Percentiles rank a stretch among this genome's conserved stretches.
These are phyloP conservation scores for Eupithecia dodoneata DNA, from an alignment of 2,888 invertebrate genomes.

Conservation along the genomic window DNA sequence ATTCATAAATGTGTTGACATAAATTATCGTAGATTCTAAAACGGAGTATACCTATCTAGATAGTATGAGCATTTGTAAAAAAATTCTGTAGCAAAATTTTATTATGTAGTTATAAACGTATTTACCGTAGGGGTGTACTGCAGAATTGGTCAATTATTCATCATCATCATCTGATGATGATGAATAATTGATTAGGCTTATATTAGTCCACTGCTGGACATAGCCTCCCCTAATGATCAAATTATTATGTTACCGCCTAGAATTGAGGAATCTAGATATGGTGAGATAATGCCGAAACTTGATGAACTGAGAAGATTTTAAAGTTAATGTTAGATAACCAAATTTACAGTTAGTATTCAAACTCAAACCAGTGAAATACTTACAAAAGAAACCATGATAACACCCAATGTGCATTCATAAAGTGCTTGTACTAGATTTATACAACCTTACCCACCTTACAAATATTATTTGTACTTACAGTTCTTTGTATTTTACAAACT, in stretches of 20 bases:
- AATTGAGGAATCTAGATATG: not conserved
- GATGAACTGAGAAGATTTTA: no score
- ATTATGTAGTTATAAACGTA: not conserved
- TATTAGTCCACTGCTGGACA: no score
- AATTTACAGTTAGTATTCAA: conserved; percentile 39
- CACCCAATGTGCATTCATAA: conserved; percentile 2
- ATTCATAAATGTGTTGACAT: no score
- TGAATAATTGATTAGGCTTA: no score
- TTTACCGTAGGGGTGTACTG: not conserved
- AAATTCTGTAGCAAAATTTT: no score
- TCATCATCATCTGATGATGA: not conserved
- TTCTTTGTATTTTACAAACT: not conserved
- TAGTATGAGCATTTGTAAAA: no score
- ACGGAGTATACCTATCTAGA: no score
- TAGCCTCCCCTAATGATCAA: no score
- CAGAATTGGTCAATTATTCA: not conserved
- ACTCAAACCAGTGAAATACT: conserved; percentile 34
- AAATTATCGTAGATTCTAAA: no score
- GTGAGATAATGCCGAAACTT: not conserved
- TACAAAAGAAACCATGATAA: conserved; percentile 28
- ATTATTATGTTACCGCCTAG: not conserved
- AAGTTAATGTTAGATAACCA: conserved; percentile 41
- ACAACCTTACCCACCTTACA: not conserved
- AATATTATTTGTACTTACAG: conserved; percentile 4
- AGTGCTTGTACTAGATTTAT: not conserved